phyloP scores from a whole-genome alignment of 2,888 invertebrate species.

The Podotricha telesiphe region DNA sequence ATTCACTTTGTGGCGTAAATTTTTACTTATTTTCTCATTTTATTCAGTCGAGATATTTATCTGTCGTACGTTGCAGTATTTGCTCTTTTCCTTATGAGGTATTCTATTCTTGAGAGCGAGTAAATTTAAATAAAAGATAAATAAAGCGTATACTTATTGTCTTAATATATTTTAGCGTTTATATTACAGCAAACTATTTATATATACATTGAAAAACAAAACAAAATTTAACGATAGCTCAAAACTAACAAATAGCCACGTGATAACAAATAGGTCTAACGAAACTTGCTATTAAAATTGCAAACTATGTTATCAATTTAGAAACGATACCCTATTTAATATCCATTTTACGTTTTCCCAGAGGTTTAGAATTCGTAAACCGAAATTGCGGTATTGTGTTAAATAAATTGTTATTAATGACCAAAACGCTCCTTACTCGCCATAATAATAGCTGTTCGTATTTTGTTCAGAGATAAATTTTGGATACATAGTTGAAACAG shows the following conservation, averaged over 20 bases:
- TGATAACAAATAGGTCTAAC: constrained; percentile 34
- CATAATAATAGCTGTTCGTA: constrained; percentile 69
- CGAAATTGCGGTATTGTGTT: constrained; percentile 78
- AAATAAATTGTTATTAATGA: constrained; percentile 84
- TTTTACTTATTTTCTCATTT: constrained; percentile 27
- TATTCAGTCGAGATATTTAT: constrained; percentile 25
- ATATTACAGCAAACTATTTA: too few species aligned
- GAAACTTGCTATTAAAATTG: constrained; percentile 41
- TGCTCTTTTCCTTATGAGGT: constrained; percentile 7
- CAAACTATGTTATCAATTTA: constrained; percentile 80
- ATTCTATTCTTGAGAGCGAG: constrained; percentile 1
- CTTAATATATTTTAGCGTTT: too few species aligned
- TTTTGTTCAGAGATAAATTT: constrained; percentile 69
- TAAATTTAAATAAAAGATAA: neutral
- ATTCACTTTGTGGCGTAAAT: constrained; percentile 33
- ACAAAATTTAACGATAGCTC: neutral
- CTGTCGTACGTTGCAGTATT: constrained; percentile 19
- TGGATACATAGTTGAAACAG: constrained; percentile 51
- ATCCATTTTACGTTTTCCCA: constrained; percentile 77
- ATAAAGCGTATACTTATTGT: neutral
- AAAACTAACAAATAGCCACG: constrained; percentile 14
- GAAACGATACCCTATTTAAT: constrained; percentile 64
- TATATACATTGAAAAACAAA: neutral
- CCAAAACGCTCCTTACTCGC: constrained; percentile 72
- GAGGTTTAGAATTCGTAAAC: constrained; percentile 71